Evolutionary conservation across 2,888 invertebrate species (phyloP).

Genomic region (Tinea trinotella): DNA sequence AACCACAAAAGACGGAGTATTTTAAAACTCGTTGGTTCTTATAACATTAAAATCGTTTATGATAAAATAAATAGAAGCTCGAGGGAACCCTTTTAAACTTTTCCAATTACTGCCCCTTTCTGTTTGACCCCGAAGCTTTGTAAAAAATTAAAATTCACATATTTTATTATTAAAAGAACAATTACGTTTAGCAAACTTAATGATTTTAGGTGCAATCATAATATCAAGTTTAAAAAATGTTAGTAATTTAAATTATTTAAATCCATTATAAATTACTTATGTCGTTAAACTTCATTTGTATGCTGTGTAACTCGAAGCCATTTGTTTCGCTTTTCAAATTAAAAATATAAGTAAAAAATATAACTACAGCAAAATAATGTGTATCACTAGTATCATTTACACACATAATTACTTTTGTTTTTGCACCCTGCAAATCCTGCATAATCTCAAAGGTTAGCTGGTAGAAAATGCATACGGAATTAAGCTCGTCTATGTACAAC

Average conservation of each 20-base stretch:
- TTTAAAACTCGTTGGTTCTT: background rate
- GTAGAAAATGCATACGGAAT: no score
- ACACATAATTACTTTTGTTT: no score
- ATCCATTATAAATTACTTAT: background rate
- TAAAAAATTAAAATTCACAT: background rate
- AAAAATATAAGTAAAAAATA: background rate
- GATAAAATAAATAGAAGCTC: background rate
- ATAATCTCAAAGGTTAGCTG: no score
- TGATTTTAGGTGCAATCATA: no score
- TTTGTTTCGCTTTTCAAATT: background rate
- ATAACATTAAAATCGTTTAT: constrained; percentile 2
- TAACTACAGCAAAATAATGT: no score
- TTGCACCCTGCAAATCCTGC: no score
- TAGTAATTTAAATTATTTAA: background rate
- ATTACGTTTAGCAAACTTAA: no score
- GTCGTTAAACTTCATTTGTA: background rate
- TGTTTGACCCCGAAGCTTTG: background rate
- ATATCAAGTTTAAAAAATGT: background rate
- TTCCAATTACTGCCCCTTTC: constrained; percentile 3
- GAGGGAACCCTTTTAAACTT: background rate
- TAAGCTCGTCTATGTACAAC: no score
- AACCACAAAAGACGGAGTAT: background rate
- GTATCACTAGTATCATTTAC: no score
- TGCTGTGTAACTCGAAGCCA: background rate
- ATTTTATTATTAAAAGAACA: background rate